These are phyloP conservation scores for Labeo catla DNA, from an alignment of 2,113 vertebrate genomes.

Conservation along the genomic window DNA sequence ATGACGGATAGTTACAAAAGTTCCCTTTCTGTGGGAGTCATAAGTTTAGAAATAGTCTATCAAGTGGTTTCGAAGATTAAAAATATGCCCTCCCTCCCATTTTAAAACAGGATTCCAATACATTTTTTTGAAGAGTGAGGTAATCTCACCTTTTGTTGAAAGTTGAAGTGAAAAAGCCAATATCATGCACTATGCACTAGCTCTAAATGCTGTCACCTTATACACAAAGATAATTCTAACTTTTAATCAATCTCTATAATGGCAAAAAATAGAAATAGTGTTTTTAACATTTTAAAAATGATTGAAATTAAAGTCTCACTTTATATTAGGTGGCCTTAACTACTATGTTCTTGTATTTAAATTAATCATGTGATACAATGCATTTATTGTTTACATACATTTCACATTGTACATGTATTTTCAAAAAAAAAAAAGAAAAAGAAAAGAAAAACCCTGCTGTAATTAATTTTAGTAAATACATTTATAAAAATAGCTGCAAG, in stretches of 20 bases:
- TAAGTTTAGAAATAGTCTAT: slow-evolving; percentile 30
- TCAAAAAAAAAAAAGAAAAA: too few relatives aligned
- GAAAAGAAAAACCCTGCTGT: too few relatives aligned
- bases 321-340: too few relatives aligned
- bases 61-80: slow-evolving; percentile 19
- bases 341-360: too few relatives aligned
- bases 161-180: neutral
- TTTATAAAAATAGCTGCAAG: too few relatives aligned
- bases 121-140: neutral
- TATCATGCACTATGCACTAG: neutral
- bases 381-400: too few relatives aligned
- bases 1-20: slow-evolving; percentile 47
- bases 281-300: neutral
- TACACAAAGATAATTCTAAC: neutral
- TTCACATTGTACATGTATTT: too few relatives aligned
- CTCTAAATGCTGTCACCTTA: neutral
- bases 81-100: neutral
- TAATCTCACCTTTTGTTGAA: neutral
- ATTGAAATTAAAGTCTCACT: too few relatives aligned
- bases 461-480: too few relatives aligned
- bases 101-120: slow-evolving; percentile 4
- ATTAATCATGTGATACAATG: too few relatives aligned
- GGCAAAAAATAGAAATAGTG: neutral
- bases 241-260: neutral
- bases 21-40: slow-evolving; percentile 52